A percentile compares a stretch with the other conserved stretches of the same genome.
phyloP scores from a whole-genome alignment of 2,113 vertebrate genomes.

The Andinoacara biseriatus region DNA sequence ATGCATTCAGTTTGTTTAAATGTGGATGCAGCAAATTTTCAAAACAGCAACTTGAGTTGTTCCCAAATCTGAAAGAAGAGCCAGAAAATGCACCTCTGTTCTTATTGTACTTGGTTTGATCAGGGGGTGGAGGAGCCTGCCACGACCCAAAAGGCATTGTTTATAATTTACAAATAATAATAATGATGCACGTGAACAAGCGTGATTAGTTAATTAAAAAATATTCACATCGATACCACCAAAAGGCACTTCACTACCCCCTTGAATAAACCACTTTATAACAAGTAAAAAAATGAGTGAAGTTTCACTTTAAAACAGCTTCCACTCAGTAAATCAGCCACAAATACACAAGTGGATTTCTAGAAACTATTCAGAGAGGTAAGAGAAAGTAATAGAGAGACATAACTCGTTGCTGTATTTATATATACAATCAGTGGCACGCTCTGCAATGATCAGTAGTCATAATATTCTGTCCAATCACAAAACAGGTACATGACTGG shows the following conservation, averaged over 20 bases:
- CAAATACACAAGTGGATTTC: slow-evolving; percentile 41
- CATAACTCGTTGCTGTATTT: slow-evolving; percentile 39
- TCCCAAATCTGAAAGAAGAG: slow-evolving; percentile 5
- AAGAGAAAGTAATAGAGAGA: slow-evolving; percentile 23
- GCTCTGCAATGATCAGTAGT: slow-evolving; percentile 67
- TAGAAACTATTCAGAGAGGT: slow-evolving; percentile 36
- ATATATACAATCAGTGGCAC: slow-evolving; percentile 58
- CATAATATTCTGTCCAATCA: slow-evolving; percentile 43
- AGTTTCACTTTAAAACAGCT: slow-evolving; percentile 33
- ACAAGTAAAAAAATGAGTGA: slow-evolving; percentile 24
- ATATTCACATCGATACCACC: slow-evolving; percentile 22
- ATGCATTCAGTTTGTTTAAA: slow-evolving; percentile 33
- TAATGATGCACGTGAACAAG: slow-evolving; percentile 31
- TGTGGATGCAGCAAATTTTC: slow-evolving; percentile 12
- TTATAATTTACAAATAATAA: slow-evolving; percentile 37
- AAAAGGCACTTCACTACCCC: slow-evolving; percentile 68
- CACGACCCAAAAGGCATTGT: background rate
- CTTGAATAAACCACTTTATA: slow-evolving; percentile 14
- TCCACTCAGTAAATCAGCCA: slow-evolving; percentile 39
- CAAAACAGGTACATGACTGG: slow-evolving; percentile 2
- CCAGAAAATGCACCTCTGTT: background rate
- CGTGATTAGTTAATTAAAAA: slow-evolving; percentile 24
- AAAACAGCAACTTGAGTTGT: slow-evolving; percentile 15
- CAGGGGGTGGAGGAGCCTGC: slow-evolving; percentile 11
- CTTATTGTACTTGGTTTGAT: slow-evolving; percentile 36